Evolutionary conservation across 2,888 invertebrate species (phyloP), one percentile per base, ranked within the genome.

Genomic region (Hirtodrosophila trivittata): DNA sequence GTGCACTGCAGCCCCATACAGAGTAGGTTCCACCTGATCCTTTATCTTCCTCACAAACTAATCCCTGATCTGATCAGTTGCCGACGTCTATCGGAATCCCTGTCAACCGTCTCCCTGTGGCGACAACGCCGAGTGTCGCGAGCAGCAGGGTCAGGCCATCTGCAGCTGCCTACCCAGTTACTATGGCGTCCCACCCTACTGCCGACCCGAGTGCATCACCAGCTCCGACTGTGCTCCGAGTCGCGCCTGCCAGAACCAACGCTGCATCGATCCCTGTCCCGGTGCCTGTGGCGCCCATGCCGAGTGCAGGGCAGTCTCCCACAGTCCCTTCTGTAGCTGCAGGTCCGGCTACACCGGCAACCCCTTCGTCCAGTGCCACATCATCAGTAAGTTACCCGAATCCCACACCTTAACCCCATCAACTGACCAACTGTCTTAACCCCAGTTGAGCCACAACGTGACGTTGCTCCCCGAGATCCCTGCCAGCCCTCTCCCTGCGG

Each of bases 291-390:
- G 96, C 18, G 89, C 94, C 6, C 92, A 92, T 80, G 94, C 96
- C 5, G 89, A 92, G 43, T 96, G 96, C 88, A 93, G 93, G 82
- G 94, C 95, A 13, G 93, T 95, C 2, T 95, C 95, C 88, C 96
- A 96, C 86, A 94, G 94, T 89, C 95, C 96, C 0, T 94, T 95
- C 84, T 96, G 96, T 88, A 93, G 93, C 62, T 96, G 96, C 87
- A 92, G 93, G 5, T 90, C 92, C 30, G 92, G 93, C 46, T 94
- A 92, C 70, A 93, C 93, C 1, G 96, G 96, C 46, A 95, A 96
- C 92, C 95, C 96, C 14, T 95, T 95, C 84, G 91, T 92, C 9
- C 92, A 94, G 90, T 95, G 95, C 80, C 91, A 92, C 52, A 91
- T 92, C 54, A 93, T 87, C 25, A 85, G 91, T 91, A 91, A 91